Conservation (phyloP, 2,888 invertebrate species). For the Odontothrips loti region DNA sequence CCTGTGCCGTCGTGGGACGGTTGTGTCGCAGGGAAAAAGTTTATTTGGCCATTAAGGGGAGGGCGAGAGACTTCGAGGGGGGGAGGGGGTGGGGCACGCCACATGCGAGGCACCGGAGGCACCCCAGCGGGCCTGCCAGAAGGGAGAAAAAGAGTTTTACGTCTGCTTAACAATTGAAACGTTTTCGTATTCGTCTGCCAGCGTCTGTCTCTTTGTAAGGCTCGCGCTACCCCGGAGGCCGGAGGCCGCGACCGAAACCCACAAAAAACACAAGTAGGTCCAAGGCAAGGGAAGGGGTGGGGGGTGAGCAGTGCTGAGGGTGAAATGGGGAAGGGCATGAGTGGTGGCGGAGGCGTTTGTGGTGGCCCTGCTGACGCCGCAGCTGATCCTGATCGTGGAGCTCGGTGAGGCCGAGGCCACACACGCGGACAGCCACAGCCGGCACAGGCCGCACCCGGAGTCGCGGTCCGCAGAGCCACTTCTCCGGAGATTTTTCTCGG, state of each 20-base stretch:
- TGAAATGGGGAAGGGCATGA: neutral
- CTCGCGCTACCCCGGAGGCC: too few species aligned
- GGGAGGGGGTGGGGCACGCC: neutral
- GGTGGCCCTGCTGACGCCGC: neutral
- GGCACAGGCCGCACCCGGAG: too few species aligned
- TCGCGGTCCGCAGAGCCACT: too few species aligned
- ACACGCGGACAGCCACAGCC: too few species aligned
- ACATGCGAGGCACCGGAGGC: neutral
- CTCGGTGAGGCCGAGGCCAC: too few species aligned
- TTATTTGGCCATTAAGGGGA: constrained; percentile 4
- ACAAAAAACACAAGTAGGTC: neutral
- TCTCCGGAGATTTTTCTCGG: too few species aligned
- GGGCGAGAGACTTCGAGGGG: too few species aligned
- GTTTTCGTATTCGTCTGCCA: neutral
- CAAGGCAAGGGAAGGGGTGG: neutral
- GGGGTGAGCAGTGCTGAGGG: neutral
- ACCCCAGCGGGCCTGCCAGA: too few species aligned
- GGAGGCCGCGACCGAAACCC: too few species aligned
- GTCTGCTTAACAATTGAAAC: constrained; percentile 1
- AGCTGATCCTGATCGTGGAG: too few species aligned
- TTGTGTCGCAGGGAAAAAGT: neutral
- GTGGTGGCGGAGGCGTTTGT: neutral
- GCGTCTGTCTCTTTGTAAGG: neutral
- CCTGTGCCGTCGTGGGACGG: too few species aligned
- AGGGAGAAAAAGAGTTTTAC: neutral